Conservation (phyloP, 2,113 vertebrate species). For the Gavialis gangeticus region DNA sequence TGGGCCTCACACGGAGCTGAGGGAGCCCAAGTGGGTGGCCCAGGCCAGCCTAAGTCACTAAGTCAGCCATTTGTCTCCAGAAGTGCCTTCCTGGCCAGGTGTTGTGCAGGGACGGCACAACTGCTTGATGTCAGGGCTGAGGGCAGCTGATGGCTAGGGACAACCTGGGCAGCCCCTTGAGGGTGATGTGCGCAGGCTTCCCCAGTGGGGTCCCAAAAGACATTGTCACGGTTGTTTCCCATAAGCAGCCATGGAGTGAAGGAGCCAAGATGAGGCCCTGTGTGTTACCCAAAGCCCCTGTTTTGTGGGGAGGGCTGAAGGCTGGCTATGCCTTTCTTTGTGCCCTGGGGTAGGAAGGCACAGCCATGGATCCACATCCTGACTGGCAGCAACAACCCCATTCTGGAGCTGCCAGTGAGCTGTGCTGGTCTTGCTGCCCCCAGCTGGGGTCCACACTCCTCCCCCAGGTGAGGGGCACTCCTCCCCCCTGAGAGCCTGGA, state of each 20-base stretch:
- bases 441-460: neutral
- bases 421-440: neutral
- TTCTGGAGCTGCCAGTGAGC: neutral
- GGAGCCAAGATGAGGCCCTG: neutral
- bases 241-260: neutral
- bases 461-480: neutral
- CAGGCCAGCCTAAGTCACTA: neutral
- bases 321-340: neutral
- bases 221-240: no score
- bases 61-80: neutral
- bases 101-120: neutral
- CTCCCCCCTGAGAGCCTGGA: neutral
- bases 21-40: neutral
- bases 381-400: neutral
- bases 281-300: neutral
- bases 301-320: neutral
- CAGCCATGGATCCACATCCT: neutral
- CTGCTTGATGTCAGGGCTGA: neutral
- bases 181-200: no score
- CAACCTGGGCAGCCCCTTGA: no score
- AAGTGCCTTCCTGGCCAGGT: neutral
- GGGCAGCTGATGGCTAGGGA: neutral
- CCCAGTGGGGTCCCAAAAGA: no score
- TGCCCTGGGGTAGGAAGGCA: neutral
- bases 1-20: neutral